Percentiles rank a stretch among this genome's conserved stretches.
Evolutionary conservation across 2,888 invertebrate genomes (phyloP).

Genomic region (Drosophila macrospina): DNA sequence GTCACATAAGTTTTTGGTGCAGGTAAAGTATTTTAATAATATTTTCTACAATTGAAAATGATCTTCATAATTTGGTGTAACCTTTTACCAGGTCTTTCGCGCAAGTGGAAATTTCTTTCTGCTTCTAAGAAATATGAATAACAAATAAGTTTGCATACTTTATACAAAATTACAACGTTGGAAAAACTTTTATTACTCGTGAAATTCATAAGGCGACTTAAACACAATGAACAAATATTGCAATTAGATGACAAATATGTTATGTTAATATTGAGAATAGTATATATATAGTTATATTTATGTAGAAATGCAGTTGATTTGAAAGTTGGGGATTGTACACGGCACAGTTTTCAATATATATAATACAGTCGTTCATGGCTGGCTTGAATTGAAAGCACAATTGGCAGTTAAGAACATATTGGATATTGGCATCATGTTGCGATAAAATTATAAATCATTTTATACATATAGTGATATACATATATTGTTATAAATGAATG

Average conservation of each 20-base stretch:
- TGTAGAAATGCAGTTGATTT: conserved; percentile 57
- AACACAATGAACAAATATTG: conserved; percentile 62
- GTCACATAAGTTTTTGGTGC: conserved; percentile 73
- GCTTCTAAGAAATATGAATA: conserved; percentile 69
- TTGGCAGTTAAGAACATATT: conserved; percentile 69
- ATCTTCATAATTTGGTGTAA: not conserved
- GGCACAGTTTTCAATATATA: conserved; percentile 65
- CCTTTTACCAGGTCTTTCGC: conserved; percentile 64
- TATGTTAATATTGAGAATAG: conserved; percentile 58
- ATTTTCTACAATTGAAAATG: no score
- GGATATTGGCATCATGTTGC: conserved; percentile 47
- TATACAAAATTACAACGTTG: conserved; percentile 77
- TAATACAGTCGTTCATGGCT: conserved; percentile 78
- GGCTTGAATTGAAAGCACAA: conserved; percentile 70
- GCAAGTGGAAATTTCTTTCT: conserved; percentile 80
- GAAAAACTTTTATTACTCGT: conserved; percentile 72
- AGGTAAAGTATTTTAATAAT: conserved; percentile 46
- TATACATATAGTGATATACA: conserved; percentile 10
- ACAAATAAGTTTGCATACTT: conserved; percentile 52
- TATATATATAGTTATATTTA: not conserved
- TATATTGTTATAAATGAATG: conserved; percentile 26
- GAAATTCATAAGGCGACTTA: conserved; percentile 72
- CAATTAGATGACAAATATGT: conserved; percentile 77
- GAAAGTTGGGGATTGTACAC: conserved; percentile 45
- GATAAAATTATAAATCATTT: conserved; percentile 35